Conservation (phyloP, 1,140 invertebrate species). For the Aphelenchoides besseyi region DNA sequence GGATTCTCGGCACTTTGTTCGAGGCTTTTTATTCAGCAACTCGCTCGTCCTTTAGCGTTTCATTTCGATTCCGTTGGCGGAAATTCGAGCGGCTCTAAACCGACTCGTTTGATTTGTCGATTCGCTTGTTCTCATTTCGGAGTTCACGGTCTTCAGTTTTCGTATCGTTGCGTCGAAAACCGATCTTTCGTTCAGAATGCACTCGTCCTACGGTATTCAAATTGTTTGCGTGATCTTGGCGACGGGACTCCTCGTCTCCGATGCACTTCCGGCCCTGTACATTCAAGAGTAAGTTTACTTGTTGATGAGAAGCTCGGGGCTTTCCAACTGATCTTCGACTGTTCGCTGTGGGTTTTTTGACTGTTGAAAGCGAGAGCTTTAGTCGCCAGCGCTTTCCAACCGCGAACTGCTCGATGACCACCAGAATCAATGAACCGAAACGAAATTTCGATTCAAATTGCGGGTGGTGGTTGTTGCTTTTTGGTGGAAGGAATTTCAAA, state of each 20-base stretch:
- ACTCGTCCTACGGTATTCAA: constrained; percentile 2
- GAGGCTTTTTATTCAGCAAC: not conserved
- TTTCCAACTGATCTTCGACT: no score
- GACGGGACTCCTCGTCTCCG: not conserved
- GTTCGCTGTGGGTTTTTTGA: no score
- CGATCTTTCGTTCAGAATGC: constrained; percentile 8
- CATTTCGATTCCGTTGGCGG: not conserved
- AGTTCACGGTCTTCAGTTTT: not conserved
- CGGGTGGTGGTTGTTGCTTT: no score
- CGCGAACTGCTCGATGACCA: no score
- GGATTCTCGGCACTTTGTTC: not conserved
- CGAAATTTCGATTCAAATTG: no score
- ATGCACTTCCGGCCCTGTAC: not conserved
- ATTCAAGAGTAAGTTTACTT: not conserved
- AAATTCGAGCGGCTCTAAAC: not conserved
- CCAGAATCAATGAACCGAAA: no score
- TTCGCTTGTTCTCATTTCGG: not conserved
- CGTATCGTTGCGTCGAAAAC: no score
- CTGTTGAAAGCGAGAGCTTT: no score
- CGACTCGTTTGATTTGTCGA: not conserved
- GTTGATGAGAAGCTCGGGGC: no score
- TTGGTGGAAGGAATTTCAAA: no score
- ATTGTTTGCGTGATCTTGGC: not conserved
- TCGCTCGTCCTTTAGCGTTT: not conserved
- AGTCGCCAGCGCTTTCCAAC: no score